A percentile compares a stretch with the other conserved stretches of the same genome.
Evolutionary conservation across 2,888 invertebrate genomes (phyloP).

Genomic region (Eledona agricola): DNA sequence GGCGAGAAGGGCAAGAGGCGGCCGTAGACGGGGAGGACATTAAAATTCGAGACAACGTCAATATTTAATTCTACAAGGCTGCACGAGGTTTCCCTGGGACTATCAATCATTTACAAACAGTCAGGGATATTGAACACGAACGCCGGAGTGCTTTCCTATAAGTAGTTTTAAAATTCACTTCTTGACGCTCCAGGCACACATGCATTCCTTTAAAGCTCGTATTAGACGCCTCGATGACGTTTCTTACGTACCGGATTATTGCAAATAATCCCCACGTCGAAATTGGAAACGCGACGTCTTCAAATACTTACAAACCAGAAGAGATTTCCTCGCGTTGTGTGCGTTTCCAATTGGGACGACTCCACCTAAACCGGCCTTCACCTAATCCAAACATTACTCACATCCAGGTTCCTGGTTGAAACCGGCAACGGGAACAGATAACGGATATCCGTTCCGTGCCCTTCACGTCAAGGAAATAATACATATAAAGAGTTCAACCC

Average conservation of each 20-base stretch:
- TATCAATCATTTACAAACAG: conserved; percentile 60
- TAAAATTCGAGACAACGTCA: conserved; percentile 53
- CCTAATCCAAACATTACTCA: no score
- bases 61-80: conserved; percentile 52
- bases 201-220: conserved; percentile 34
- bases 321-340: no score
- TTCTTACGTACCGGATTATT: conserved; percentile 9
- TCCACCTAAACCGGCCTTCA: no score
- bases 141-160: conserved; percentile 45
- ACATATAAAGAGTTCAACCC: conserved; percentile 1
- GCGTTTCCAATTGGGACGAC: no score
- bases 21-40: conserved; percentile 38
- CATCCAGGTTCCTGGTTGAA: no score
- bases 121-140: conserved; percentile 50
- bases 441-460: conserved; percentile 7
- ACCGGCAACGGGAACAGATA: no score
- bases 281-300: background rate
- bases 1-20: conserved; percentile 31
- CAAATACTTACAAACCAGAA: conserved; percentile 1
- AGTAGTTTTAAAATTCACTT: conserved; percentile 50
- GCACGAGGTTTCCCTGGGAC: conserved; percentile 54
- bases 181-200: conserved; percentile 41
- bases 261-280: conserved; percentile 6
- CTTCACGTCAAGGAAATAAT: no score
- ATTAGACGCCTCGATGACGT: conserved; percentile 20